phyloP scores from a whole-genome alignment of 1,140 invertebrate species.

The Pogonus chalceus region DNA sequence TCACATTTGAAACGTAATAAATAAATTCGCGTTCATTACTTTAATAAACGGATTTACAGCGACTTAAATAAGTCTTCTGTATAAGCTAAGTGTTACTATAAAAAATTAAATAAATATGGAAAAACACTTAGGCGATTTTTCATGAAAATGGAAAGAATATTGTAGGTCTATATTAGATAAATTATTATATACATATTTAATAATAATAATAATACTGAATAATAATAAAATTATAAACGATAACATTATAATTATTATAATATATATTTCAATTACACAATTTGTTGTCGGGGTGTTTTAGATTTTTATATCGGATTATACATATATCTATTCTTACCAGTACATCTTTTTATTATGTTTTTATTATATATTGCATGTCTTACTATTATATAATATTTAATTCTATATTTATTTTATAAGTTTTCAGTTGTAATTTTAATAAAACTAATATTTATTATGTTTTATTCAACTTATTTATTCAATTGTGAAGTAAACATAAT shows the following conservation, averaged over 20 bases:
- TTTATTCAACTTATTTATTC: no score
- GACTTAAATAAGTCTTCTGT: no score
- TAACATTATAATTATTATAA: background rate
- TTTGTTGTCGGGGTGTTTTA: slow-evolving; percentile 1
- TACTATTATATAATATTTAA: no score
- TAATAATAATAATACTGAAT: slow-evolving; percentile 5
- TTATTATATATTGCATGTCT: no score
- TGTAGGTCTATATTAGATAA: slow-evolving; percentile 42
- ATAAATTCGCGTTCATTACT: slow-evolving; percentile 11
- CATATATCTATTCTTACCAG: no score
- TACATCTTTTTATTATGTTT: no score
- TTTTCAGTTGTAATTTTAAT: no score
- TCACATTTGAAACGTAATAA: slow-evolving; percentile 15
- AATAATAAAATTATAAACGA: slow-evolving; percentile 6
- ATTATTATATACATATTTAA: slow-evolving; percentile 15
- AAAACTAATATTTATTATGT: no score
- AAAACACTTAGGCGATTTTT: slow-evolving; percentile 29
- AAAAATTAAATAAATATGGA: slow-evolving; percentile 22
- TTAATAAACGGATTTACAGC: slow-evolving; percentile 21
- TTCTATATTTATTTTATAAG: no score
- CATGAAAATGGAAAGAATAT: slow-evolving; percentile 34
- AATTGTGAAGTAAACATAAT: no score
- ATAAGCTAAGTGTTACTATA: no score
- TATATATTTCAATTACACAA: background rate
- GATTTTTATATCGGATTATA: slow-evolving; percentile 3